Evolutionary conservation across 2,797 vertebrate genomes (phyloP), one percentile per base, ranked within the genome.

Genomic region (Rhincodon typus): DNA sequence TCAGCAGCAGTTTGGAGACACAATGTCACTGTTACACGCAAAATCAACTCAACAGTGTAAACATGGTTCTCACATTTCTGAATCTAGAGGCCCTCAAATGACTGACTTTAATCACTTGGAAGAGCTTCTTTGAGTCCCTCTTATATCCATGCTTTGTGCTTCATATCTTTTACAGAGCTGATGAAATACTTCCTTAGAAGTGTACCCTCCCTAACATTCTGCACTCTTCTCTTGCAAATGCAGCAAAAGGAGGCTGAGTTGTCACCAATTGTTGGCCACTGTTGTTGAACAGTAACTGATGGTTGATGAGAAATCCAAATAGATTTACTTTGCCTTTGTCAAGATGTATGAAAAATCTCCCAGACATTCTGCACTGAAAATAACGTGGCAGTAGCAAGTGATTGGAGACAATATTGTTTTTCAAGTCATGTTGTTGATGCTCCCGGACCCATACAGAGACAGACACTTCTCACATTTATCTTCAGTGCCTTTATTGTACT

Each of bases 401-500:
- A 96, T 96, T 97, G 96, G 96, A 97, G 96, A 97, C 96, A 97
- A 96, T 96, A 97, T 96, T 97, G 96, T 96, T 97, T 97, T 97
- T 97, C 96, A 97, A 97, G 97, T 97, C 97, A 96, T 96, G 46
- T 50, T 77, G 97, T 96, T 97, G 96, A 97, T 96, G 95, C 97
- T 96, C 96, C 96, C 97, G 12, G 72, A 77, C 72, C 72, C 72
- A 96, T 96, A 96, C 96, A 97, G 96, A 97, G 96, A 96, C 97
- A 97, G 96, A 95, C 96, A 97, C 97, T 97, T 97, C 97, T 97
- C 97, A 97, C 97, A 97, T 97, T 97, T 97, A 96, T 97, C 97
- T 97, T 97, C 96, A 97, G 98, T 97, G 97, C 96, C 96, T 97
- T 97, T 97, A 97, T 97, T 98, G 98, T 98, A 96, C 96, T 96